Percentiles rank a stretch among this genome's conserved stretches.
Evolutionary conservation across 1,140 invertebrate species (phyloP).

Genomic region (Euglossa dilemma): DNA sequence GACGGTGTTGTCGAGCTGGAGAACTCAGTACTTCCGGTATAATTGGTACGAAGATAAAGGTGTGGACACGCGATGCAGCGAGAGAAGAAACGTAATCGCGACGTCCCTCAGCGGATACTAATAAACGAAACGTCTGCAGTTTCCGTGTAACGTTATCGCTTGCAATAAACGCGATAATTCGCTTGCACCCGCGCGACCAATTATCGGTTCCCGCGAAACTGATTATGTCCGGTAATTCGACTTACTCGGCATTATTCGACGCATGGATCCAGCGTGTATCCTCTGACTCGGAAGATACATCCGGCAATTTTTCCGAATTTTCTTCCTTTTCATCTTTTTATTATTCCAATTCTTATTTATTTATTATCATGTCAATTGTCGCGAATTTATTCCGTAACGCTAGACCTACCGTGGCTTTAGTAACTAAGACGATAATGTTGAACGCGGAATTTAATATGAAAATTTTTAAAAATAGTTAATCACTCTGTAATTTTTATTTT

Average conservation of each 20-base stretch:
- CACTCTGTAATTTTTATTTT: too few relatives aligned
- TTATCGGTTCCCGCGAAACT: constrained; percentile 41
- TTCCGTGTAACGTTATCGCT: constrained; percentile 24
- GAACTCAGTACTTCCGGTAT: background rate
- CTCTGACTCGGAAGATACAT: background rate
- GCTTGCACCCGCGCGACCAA: constrained; percentile 23
- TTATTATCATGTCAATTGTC: background rate
- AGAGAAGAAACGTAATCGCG: constrained; percentile 31
- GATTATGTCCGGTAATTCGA: constrained; percentile 42
- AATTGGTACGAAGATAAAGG: background rate
- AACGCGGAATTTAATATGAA: too few relatives aligned
- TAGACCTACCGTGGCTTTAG: background rate
- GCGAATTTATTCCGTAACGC: too few relatives aligned
- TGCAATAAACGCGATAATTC: constrained; percentile 32
- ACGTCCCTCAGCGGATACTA: background rate
- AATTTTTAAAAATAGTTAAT: too few relatives aligned
- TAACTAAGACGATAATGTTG: too few relatives aligned
- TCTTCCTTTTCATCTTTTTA: background rate
- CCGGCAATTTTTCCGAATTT: background rate
- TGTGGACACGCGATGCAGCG: constrained; percentile 7
- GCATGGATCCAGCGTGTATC: background rate
- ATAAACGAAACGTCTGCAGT: constrained; percentile 49
- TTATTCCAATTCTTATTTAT: background rate
- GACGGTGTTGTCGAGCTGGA: background rate
- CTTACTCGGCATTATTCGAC: constrained; percentile 35